Evolutionary conservation across 2,113 vertebrate genomes (phyloP).

Genomic region (Epinephelus lanceolatus): DNA sequence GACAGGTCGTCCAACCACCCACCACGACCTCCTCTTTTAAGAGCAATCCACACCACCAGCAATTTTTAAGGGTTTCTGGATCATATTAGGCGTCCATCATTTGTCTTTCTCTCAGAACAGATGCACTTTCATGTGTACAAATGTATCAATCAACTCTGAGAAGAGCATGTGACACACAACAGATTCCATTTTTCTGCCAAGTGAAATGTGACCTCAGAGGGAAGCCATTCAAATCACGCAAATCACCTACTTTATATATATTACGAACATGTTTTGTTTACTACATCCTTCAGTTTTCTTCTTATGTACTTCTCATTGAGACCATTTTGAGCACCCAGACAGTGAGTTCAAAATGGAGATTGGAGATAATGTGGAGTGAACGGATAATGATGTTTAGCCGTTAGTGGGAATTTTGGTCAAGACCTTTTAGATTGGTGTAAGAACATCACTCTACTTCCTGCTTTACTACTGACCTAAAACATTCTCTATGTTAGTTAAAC

Average conservation of each 20-base stretch:
- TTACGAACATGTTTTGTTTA: neutral
- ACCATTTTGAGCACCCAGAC: neutral
- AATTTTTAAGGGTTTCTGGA: neutral
- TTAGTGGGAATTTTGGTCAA: neutral
- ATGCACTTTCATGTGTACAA: neutral
- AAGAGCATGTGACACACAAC: neutral
- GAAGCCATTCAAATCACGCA: neutral
- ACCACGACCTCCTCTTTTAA: neutral
- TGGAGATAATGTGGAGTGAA: neutral
- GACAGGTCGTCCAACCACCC: neutral
- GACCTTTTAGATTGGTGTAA: too few species aligned
- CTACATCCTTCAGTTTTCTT: neutral
- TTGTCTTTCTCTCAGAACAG: neutral
- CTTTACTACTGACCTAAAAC: neutral
- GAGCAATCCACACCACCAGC: neutral
- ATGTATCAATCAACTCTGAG: neutral
- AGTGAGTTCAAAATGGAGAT: neutral
- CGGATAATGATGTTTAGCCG: neutral
- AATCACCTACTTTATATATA: neutral
- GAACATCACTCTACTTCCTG: neutral
- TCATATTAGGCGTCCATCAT: neutral
- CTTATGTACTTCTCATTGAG: neutral
- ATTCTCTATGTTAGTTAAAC: neutral
- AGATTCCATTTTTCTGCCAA: neutral
- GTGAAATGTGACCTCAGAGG: neutral